These are phyloP conservation scores for Podarcis muralis DNA, from an alignment of 2,113 vertebrate species.

Conservation along the genomic window DNA sequence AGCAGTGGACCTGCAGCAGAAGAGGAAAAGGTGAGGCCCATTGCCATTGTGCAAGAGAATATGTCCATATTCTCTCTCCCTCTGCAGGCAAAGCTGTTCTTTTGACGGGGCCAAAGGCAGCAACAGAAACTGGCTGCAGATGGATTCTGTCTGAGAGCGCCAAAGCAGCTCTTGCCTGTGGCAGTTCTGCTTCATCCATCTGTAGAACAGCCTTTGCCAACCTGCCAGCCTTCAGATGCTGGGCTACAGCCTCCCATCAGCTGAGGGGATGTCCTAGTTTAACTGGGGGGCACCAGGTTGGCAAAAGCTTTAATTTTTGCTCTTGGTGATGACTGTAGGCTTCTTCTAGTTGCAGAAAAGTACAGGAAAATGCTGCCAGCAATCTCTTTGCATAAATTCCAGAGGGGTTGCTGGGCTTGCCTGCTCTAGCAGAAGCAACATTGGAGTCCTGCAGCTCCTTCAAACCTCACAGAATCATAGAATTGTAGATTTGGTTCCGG, in stretches of 20 bases:
- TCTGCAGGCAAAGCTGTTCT: neutral
- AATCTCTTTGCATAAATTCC: neutral
- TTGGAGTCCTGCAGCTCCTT: neutral
- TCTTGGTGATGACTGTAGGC: too few relatives aligned
- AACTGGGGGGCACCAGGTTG: too few relatives aligned
- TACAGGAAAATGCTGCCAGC: neutral
- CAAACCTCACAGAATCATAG: too few relatives aligned
- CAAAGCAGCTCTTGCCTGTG: neutral
- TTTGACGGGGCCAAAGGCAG: neutral
- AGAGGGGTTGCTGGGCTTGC: neutral
- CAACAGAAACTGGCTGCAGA: neutral
- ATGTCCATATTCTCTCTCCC: too few relatives aligned
- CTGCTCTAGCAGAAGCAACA: neutral
- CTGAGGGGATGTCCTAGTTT: too few relatives aligned
- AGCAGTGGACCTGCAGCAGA: conserved; percentile 1
- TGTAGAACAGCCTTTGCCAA: too few relatives aligned
- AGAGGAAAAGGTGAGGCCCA: conserved; percentile 69
- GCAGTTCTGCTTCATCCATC: too few relatives aligned
- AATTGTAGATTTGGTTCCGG: too few relatives aligned
- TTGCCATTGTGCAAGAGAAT: neutral
- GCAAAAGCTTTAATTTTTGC: neutral
- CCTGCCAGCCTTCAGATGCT: too few relatives aligned
- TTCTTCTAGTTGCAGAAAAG: neutral
- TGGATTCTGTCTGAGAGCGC: neutral
- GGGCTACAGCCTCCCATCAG: too few relatives aligned